Base-by-base conservation (phyloP, 1,140 invertebrate species). In the Bombus waltoni region DNA sequence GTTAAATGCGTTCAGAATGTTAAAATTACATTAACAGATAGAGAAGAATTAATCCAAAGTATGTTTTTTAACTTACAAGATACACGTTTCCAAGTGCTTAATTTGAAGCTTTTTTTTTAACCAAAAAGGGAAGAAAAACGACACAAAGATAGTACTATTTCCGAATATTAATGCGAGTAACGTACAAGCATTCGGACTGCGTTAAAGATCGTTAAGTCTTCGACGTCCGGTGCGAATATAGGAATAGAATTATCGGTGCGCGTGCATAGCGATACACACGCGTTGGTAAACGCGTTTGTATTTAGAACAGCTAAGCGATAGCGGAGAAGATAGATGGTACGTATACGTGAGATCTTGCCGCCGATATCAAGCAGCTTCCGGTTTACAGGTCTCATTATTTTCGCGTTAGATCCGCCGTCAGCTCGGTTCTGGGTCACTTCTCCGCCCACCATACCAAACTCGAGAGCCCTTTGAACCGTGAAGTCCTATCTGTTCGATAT, bases 311-410 rank as follows among this genome's bases (percentile, higher is more conserved):
- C 22, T 2, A 11, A 42, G 38, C 84, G 77, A 87, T 83, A 87
- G 75, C 65, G 25, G 32, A 42, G 78, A 74, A 78, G 85, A 86
- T 75, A 86, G 77, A 89, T 86, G 79, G 65, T 78, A 83, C 76
- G 70, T 44, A 74, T 68, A 82, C 77, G 79, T 81, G 84, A 90
- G 88, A 89, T 90, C 83, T 79, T 59, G 66, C 53, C 72, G 35
- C 44, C 72, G 83, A 92, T 91, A 89, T 85, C 76, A 57, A 47
- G n/a, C 86, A 87, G 81, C 75, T 89, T 89, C 83, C 88, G 85
- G 74, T 91, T 90, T 88, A 87, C 79, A 83, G 79, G 57, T 82
- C 71, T 89, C 86, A 92, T 93, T 92, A 92, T 92, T 91, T 92
- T 91, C 86, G 66, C 82, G 86, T 92, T 92, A 91, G 83, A 65